phyloP scores from a whole-genome alignment of 2,113 vertebrate species.

The Lichenostomus cassidix region DNA sequence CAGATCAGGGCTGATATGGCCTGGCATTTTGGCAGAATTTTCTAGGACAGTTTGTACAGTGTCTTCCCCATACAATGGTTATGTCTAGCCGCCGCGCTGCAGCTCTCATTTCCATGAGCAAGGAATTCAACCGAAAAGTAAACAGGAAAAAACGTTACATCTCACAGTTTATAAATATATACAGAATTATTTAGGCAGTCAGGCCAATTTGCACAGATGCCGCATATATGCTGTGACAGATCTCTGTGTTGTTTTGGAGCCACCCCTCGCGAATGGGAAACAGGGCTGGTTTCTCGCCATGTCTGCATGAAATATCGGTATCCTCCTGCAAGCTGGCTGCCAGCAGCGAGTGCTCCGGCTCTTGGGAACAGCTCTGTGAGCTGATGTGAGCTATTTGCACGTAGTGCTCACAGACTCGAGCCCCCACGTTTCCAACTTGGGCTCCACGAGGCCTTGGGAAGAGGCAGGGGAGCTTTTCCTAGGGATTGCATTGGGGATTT shows the following conservation, averaged over 20 bases:
- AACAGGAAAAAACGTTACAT: slow-evolving; percentile 72
- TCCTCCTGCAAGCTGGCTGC: slow-evolving; percentile 56
- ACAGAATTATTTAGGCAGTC: slow-evolving; percentile 55
- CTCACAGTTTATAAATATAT: slow-evolving; percentile 68
- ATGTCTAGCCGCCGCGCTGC: slow-evolving; percentile 56
- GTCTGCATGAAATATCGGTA: slow-evolving; percentile 19
- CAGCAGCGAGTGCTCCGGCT: background rate
- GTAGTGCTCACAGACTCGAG: background rate
- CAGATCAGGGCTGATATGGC: slow-evolving; percentile 61
- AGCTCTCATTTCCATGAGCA: slow-evolving; percentile 62
- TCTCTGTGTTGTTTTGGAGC: slow-evolving; percentile 32
- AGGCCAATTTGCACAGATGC: slow-evolving; percentile 64
- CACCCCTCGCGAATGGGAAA: slow-evolving; percentile 40
- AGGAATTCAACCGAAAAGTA: slow-evolving; percentile 74
- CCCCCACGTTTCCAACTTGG: background rate
- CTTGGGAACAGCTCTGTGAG: slow-evolving; percentile 36
- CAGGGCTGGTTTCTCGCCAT: slow-evolving; percentile 42
- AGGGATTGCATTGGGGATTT: background rate
- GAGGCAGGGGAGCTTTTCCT: background rate
- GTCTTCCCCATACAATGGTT: slow-evolving; percentile 60
- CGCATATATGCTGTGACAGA: slow-evolving; percentile 44
- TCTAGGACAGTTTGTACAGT: slow-evolving; percentile 73
- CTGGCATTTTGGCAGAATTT: slow-evolving; percentile 69
- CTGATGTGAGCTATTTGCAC: slow-evolving; percentile 44
- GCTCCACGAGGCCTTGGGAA: background rate